Base-by-base conservation (phyloP, 1,140 invertebrate species). In the Macrotrachela quadricornifera region DNA sequence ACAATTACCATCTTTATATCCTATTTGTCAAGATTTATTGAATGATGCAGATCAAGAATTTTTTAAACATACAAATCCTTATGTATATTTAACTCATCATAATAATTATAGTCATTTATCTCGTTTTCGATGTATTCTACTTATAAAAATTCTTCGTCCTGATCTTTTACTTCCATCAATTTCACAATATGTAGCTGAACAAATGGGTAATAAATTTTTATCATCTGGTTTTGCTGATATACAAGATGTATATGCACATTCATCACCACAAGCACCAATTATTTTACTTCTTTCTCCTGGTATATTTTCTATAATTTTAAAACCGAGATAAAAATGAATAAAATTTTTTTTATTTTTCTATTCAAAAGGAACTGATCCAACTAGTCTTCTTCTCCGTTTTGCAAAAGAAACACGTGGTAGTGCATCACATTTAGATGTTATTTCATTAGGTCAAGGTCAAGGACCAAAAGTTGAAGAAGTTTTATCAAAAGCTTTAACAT, bases 381-480 rank as follows among this genome's bases (percentile, higher is more conserved):
- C 61, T 6, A 54, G 57, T n/a, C 63, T 66, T 51, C 48, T 71
- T 45, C 51, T 68, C 16, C 57, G 64, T 17, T 68, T 70, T 61
- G 67, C 67, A 10, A 64, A 63, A 56, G 68, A 70, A 39, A 54
- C 64, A 10, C 46, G 65, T 43, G 68, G 68, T 4, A 64, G 61
- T 50, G 59, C 62, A 38, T 50, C 63, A 4, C 67, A 71, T 56
- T 56, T 71, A 41, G 69, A 69, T 52, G 64, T 67, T 30, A 59
- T 71, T 10, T 71, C 70, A 6, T 54, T 71, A 14, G 70, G 69
- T 57, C 68, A 71, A 63, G 70, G 70, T 54, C 70, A 71, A 57
- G 64, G 66, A n/a, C 65, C 67, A 15, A 70, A 68, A 45, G 70
- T 69, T 10, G 70, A 66, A 38, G 62, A 67, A 39, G 65, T 71